A percentile compares a stretch with the other conserved stretches of the same genome.
Conservation (phyloP, 30 jellyfish, hydroid and myxozoan species). For the Mastigias papua region DNA sequence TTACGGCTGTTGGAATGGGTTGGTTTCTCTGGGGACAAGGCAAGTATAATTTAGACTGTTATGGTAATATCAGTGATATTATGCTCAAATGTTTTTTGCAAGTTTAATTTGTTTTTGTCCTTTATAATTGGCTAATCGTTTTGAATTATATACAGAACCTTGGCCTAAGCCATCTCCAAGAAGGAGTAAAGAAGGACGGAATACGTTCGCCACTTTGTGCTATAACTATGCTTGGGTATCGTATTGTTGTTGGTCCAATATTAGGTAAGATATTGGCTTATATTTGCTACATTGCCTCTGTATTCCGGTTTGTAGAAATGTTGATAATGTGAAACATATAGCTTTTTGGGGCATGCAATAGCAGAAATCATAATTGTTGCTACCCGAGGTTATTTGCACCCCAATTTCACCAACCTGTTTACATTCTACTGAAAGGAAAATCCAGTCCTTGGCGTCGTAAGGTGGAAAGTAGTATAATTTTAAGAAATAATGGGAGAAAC, state of each 20-base stretch:
- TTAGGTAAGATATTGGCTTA: conserved; percentile 52
- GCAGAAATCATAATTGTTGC: too few species aligned
- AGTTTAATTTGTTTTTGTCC: neutral
- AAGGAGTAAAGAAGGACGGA: conserved; percentile 82
- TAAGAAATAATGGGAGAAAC: too few species aligned
- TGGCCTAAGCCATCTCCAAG: conserved; percentile 76
- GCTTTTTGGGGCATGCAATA: too few species aligned
- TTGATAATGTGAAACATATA: too few species aligned
- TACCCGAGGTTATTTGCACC: too few species aligned
- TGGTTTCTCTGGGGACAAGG: conserved; percentile 99
- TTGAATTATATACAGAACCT: conserved; percentile 43
- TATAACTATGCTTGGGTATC: conserved; percentile 80
- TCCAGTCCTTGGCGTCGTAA: too few species aligned
- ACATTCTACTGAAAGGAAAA: too few species aligned
- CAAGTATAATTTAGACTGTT: neutral
- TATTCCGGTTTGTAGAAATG: too few species aligned
- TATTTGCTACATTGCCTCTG: neutral
- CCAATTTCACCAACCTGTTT: too few species aligned
- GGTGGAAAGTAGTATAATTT: too few species aligned
- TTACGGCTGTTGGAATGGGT: conserved; percentile 95
- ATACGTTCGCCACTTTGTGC: conserved; percentile 92
- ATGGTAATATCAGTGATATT: too few species aligned
- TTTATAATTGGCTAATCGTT: neutral
- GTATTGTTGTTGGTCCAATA: conserved; percentile 87
- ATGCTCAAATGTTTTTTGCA: neutral